Evolutionary conservation across 2,797 vertebrate species (phyloP), one percentile per base, ranked within the genome.

Genomic region (Spinus pinus): DNA sequence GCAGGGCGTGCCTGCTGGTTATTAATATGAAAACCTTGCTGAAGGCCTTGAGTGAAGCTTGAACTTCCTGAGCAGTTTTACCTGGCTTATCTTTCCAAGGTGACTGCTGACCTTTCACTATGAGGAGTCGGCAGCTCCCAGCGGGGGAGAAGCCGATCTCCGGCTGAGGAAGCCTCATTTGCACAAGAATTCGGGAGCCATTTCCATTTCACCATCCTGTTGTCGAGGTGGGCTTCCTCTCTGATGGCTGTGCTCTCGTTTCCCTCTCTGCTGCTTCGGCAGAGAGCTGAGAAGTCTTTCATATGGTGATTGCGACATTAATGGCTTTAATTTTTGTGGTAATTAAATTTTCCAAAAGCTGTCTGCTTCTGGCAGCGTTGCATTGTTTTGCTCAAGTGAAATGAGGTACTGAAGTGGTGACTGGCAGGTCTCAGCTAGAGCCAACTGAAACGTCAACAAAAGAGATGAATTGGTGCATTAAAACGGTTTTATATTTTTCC

Each of bases 171-270:
- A 88, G 67, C 72, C 75, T 77, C 39, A 97, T 97, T 96, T 96
- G 78, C 93, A 96, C 81, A 85, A 93, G 56, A 95, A 93, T 94
- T 93, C 77, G 85, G 69, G 75, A 62, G 35, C 30, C 49, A 44
- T 94, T 96, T 96, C 91, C 91, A 88, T 96, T 95, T 86, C 14
- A 41, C 61, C 58, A 37, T 79, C 44, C 90, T 70, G 18, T 71
- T 69, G 67, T 33, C 61, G 46, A 81, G 61, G 35, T 94, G 87
- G 64, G 62, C 87, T 95, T 95, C 71, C 75, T 89, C 50, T 74
- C 65, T 81, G 61, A 81, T 79, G 79, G 22, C 53, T 58, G 14
- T 42, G 11, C 74, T 88, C 22, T 3, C 0, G 4, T 42, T 84
- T 73, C 47, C 18, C 60, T 67, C 64, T 28, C 5, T 19, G 46